A percentile compares a stretch with the other conserved stretches of the same genome.
These are phyloP conservation scores for Galerucella nymphaeae DNA, from an alignment of 2,888 invertebrate species.

Conservation along the genomic window DNA sequence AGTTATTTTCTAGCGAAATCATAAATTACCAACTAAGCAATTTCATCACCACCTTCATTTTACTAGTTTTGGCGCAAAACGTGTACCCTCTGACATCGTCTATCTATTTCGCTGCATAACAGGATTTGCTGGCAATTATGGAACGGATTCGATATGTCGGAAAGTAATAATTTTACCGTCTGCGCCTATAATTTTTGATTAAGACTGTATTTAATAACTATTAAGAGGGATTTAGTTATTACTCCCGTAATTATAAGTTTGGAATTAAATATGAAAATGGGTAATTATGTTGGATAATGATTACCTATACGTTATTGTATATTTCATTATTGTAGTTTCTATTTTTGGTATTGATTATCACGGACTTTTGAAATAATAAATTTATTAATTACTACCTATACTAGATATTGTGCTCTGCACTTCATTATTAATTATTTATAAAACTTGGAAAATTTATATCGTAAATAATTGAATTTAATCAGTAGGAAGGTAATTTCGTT, in stretches of 20 bases:
- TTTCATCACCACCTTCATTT: conserved; percentile 6
- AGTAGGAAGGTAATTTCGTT: too few species aligned
- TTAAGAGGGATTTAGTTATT: conserved; percentile 14
- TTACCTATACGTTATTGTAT: conserved; percentile 1
- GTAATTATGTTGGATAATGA: conserved; percentile 6
- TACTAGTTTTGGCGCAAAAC: conserved; percentile 7
- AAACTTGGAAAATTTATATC: neutral
- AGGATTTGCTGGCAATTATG: conserved; percentile 19
- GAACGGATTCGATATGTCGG: conserved; percentile 13
- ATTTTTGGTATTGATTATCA: neutral
- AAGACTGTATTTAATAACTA: conserved; percentile 22
- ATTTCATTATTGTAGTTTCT: neutral
- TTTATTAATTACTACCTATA: neutral
- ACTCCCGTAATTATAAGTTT: conserved; percentile 16
- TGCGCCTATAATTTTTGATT: conserved; percentile 21
- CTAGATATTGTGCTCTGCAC: neutral
- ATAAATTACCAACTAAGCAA: neutral
- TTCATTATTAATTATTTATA: neutral
- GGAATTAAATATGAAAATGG: neutral
- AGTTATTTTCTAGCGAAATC: neutral
- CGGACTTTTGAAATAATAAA: neutral
- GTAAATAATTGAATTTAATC: neutral
- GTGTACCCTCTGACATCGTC: conserved; percentile 4
- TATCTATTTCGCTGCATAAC: conserved; percentile 16
- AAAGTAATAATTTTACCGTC: conserved; percentile 13